A percentile compares a stretch with the other conserved stretches of the same genome.
phyloP scores from a whole-genome alignment of 2,797 vertebrate genomes.

The Benthosema pterotum region DNA sequence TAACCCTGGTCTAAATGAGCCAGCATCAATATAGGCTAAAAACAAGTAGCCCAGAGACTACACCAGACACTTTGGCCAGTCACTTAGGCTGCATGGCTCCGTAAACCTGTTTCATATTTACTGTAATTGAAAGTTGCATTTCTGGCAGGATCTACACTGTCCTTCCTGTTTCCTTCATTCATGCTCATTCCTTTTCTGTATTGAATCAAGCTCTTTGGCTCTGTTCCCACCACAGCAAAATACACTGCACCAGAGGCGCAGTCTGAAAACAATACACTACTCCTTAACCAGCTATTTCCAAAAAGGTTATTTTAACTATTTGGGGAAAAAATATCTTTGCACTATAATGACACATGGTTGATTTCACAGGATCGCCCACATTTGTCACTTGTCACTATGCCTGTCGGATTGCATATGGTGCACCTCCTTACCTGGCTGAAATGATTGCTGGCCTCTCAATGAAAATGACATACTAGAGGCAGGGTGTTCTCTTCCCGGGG shows the following conservation, averaged over 20 bases:
- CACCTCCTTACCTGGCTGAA: too few species aligned
- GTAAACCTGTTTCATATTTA: slow-evolving; percentile 69
- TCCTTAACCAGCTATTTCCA: neutral
- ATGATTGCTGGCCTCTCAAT: too few species aligned
- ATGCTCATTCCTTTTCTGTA: slow-evolving; percentile 3
- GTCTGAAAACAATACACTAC: neutral
- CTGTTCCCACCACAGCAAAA: slow-evolving; percentile 25
- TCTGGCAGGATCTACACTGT: slow-evolving; percentile 44
- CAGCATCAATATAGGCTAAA: slow-evolving; percentile 7
- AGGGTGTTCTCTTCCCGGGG: too few species aligned
- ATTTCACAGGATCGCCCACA: too few species aligned
- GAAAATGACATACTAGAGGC: too few species aligned
- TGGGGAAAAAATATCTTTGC: too few species aligned
- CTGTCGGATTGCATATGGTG: too few species aligned
- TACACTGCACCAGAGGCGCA: slow-evolving; percentile 17
- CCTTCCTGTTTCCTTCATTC: slow-evolving; percentile 31
- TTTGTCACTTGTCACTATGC: too few species aligned
- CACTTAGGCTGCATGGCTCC: slow-evolving; percentile 38
- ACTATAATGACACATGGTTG: too few species aligned
- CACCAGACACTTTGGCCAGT: slow-evolving; percentile 32
- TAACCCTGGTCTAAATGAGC: slow-evolving; percentile 44
- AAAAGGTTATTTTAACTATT: too few species aligned
- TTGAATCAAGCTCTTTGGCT: slow-evolving; percentile 21
- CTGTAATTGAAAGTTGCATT: slow-evolving; percentile 63
- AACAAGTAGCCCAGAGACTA: slow-evolving; percentile 26